phyloP scores from a whole-genome alignment of 2,888 invertebrate species.

The Cheiracanthium punctorium region DNA sequence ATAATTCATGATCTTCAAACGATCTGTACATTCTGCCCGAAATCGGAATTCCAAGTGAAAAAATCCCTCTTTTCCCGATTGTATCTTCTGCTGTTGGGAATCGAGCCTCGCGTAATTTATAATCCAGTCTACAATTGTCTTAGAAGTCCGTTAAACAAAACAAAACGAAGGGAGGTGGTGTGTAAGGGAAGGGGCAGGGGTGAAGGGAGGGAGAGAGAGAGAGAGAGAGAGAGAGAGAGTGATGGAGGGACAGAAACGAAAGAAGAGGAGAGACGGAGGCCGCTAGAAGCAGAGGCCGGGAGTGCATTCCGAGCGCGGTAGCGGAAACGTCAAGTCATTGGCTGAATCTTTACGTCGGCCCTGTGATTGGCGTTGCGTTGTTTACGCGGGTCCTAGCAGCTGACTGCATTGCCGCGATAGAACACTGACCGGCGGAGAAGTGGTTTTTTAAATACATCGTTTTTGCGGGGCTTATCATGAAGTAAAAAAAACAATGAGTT shows the following conservation, averaged over 20 bases:
- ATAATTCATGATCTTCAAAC: not conserved
- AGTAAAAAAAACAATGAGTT: constrained; percentile 91
- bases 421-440: not conserved
- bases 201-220: not conserved
- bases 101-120: constrained; percentile 49
- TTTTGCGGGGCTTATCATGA: constrained; percentile 60
- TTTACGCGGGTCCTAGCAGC: constrained; percentile 70
- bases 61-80: not conserved
- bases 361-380: constrained; percentile 71
- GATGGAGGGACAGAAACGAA: constrained; percentile 35
- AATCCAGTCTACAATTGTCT: constrained; percentile 65
- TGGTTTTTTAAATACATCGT: not conserved
- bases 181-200: not conserved
- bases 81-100: not conserved
- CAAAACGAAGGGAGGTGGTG: constrained; percentile 29
- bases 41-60: not conserved
- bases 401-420: constrained; percentile 65
- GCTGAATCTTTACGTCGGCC: constrained; percentile 63
- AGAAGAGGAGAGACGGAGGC: constrained; percentile 24
- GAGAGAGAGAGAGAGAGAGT: constrained; percentile 7
- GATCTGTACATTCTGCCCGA: not conserved
- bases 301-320: constrained; percentile 56
- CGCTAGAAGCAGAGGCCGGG: not conserved
- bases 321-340: constrained; percentile 71
- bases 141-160: constrained; percentile 67